Base-by-base conservation (phyloP, 2,888 invertebrate species). In the Ichneumoninae sp. region DNA sequence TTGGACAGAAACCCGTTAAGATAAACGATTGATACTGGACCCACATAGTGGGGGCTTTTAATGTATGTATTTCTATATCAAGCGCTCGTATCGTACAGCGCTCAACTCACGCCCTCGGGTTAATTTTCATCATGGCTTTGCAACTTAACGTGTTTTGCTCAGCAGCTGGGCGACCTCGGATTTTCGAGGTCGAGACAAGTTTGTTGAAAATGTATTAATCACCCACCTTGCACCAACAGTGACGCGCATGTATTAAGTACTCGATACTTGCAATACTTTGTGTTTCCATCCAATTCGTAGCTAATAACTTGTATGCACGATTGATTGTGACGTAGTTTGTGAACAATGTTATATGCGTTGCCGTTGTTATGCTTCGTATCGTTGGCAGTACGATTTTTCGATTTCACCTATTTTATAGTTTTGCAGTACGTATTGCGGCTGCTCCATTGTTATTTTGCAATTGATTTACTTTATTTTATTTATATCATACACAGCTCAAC, bases 101-200 rank as follows among this genome's bases (percentile, higher is more conserved):
- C 44, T 47, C 33, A 22, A 54, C 74, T 74, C 68, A 69, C 78
- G 62, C 40, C 78, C 54, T 36, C 77, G 68, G 52, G 72, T 84
- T 74, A 84, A 80, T 84, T 80, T 80, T 65, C 83, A 62, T 84
- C 80, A 65, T 40, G 72, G 72, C 68, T 77, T 72, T 69, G 75
- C 47, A 80, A 72, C 60, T 77, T 69, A 69, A 84, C 83, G 54
- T 68, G 47, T 66, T 83, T 44, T 57, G 74, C 40, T 22, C 30
- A 52, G 36, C 80, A 69, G 44, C 68, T 62, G 13, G 50, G 47
- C 47, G 72, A 77, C 72, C 83, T 80, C 76, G 76, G 3, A 47
- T 77, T 72, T 79, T 72, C 47, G 68, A 78, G 80, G 74, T 77
- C 80, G 80, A 52, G 76, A 72, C 72, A 70, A 81, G 80, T 84